A percentile compares a stretch with the other conserved stretches of the same genome.
Conservation (phyloP, 92 coral and sea anemone species). For the Diadumene lineata region DNA sequence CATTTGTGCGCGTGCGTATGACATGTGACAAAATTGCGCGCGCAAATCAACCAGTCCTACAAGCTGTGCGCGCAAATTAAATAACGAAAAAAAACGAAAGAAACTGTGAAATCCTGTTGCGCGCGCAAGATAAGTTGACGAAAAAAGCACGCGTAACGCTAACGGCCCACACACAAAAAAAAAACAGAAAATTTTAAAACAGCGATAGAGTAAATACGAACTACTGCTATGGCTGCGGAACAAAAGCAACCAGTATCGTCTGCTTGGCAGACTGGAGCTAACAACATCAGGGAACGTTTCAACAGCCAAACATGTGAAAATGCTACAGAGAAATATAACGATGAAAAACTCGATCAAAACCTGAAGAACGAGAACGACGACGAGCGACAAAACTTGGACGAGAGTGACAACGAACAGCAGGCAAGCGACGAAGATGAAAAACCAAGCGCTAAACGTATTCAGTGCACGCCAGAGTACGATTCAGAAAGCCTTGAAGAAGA, state of each 20-base stretch:
- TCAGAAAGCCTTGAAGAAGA: neutral
- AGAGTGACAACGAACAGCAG: neutral
- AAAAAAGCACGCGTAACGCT: neutral
- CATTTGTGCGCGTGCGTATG: neutral
- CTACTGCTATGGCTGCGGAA: neutral
- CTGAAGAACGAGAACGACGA: no score
- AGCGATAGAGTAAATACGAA: no score
- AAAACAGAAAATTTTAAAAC: no score
- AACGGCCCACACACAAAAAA: neutral
- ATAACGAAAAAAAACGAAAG: neutral
- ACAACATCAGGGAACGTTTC: neutral
- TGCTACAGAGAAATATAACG: neutral
- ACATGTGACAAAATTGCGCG: neutral
- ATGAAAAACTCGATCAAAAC: neutral
- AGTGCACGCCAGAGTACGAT: neutral
- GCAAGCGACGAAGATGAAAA: neutral
- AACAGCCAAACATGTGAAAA: neutral
- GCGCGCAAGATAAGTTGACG: neutral
- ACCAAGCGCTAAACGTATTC: no score
- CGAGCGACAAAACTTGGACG: no score
- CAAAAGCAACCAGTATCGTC: neutral
- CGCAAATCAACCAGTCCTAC: neutral
- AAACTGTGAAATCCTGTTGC: neutral
- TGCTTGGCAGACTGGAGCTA: neutral
- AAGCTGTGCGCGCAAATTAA: neutral